Base-by-base conservation (phyloP, 2,113 vertebrate species). In the Aix galericulata region DNA sequence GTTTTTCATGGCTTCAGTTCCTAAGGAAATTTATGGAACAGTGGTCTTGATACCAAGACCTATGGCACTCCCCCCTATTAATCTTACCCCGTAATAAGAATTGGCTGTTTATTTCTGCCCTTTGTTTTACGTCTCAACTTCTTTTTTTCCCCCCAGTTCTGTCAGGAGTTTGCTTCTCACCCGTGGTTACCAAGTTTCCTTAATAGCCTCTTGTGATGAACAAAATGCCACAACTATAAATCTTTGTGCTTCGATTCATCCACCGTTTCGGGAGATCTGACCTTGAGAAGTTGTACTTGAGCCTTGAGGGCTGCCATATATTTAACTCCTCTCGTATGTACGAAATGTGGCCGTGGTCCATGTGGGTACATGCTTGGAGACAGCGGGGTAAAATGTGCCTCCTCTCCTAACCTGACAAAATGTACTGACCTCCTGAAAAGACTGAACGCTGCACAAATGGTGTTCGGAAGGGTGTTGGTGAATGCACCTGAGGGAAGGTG, bases 131-230 rank as follows among this genome's bases (percentile, higher is more conserved):
- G 53, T 69, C 60, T 93, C 42, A 84, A 0, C 64, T 21, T 4
- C 46, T 91, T 80, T 82, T 71, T 89, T 75, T 32, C 42, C 32
- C 21, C 46, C 46, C 20, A 55, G n/a, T 62, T 87, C 67, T 83
- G 22, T 27, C 2, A 6, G 38, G 74, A 66, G 73, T 94, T 67
- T 32, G 62, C 81, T 91, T 76, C 74, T 93, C 87, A 93, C 73
- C 84, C 93, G 8, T 94, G 93, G 95, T 96, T 94, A 96, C 93
- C 78, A 64, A 88, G 89, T 86, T 84, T 50, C 79, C 58, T 50
- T 91, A 95, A 95, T 67, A 90, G 94, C 60, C 93, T 94, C 95
- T 95, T 97, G 95, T 96, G 91, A 93, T 91, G 88, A 95, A 86
- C 88, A 88, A 66, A 96, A 96, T 94, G 80, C 89, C 79, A 69